Evolutionary conservation across 2,888 invertebrate species (phyloP).

Genomic region (Aspidapion aeneum): DNA sequence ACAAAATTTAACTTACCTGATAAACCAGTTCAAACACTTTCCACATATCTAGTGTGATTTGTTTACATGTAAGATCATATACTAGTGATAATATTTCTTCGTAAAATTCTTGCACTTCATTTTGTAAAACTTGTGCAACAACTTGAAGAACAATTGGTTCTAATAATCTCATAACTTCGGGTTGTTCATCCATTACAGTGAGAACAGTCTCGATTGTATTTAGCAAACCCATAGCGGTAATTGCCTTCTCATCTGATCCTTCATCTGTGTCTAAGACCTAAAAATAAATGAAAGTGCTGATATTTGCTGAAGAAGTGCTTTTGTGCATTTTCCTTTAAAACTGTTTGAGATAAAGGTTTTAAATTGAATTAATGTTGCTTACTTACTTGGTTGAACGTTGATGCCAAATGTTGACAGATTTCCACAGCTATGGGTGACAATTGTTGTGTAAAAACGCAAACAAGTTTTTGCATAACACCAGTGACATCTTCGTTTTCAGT

Average conservation of each 20-base stretch:
- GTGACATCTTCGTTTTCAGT: slow-evolving; percentile 98
- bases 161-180: slow-evolving; percentile 79
- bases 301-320: too few species aligned
- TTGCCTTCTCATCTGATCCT: slow-evolving; percentile 92
- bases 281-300: too few species aligned
- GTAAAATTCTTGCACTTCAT: slow-evolving; percentile 81
- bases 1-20: slow-evolving; percentile 50
- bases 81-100: slow-evolving; percentile 94
- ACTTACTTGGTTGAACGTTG: slow-evolving; percentile 65
- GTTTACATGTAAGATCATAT: slow-evolving; percentile 84
- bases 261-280: slow-evolving; percentile 69
- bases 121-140: slow-evolving; percentile 79
- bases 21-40: slow-evolving; percentile 86
- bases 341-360: too few species aligned
- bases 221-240: slow-evolving; percentile 94
- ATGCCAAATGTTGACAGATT: slow-evolving; percentile 89
- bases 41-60: slow-evolving; percentile 95
- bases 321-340: too few species aligned
- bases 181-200: slow-evolving; percentile 86
- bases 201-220: slow-evolving; percentile 95
- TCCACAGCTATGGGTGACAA: slow-evolving; percentile 90
- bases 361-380: too few species aligned
- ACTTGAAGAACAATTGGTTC: slow-evolving; percentile 92
- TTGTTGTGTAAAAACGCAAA: slow-evolving; percentile 85
- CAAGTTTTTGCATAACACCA: slow-evolving; percentile 91